Evolutionary conservation across 2,113 vertebrate genomes (phyloP).

Genomic region (Bothrops jararaca): DNA sequence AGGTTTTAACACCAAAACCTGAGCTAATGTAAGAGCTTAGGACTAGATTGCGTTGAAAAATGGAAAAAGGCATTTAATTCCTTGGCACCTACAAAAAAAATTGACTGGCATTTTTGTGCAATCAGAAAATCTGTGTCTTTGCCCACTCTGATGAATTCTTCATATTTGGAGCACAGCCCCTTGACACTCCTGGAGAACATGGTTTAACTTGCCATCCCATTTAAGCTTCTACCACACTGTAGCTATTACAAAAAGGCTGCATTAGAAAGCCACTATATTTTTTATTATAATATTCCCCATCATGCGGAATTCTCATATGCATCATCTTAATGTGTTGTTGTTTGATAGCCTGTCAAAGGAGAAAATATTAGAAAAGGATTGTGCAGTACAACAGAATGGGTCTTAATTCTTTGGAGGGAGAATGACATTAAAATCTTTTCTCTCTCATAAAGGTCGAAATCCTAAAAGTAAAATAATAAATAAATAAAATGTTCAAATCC

Average conservation of each 20-base stretch:
- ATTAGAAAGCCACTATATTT: constrained; percentile 8
- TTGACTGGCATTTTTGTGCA: not conserved
- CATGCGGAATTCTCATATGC: not conserved
- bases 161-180: not conserved
- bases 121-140: not conserved
- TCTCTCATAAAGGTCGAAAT: constrained; percentile 2
- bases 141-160: not conserved
- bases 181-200: not conserved
- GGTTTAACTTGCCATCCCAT: not conserved
- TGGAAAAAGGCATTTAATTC: not conserved
- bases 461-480: not conserved
- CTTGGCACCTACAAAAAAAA: not conserved
- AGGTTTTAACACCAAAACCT: not conserved
- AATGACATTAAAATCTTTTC: constrained; percentile 1
- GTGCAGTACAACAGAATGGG: not conserved
- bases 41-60: not conserved
- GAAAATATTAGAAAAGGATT: constrained; percentile 17
- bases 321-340: constrained; percentile 1
- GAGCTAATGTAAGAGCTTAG: not conserved
- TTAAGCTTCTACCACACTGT: not conserved
- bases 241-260: constrained; percentile 19
- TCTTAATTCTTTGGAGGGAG: not conserved
- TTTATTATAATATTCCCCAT: not conserved
- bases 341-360: not conserved
- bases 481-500: not conserved